A percentile compares a stretch with the other conserved stretches of the same genome.
These are phyloP conservation scores for Drosophila eugracilis DNA, from an alignment of 1,140 invertebrate genomes.

Conservation along the genomic window DNA sequence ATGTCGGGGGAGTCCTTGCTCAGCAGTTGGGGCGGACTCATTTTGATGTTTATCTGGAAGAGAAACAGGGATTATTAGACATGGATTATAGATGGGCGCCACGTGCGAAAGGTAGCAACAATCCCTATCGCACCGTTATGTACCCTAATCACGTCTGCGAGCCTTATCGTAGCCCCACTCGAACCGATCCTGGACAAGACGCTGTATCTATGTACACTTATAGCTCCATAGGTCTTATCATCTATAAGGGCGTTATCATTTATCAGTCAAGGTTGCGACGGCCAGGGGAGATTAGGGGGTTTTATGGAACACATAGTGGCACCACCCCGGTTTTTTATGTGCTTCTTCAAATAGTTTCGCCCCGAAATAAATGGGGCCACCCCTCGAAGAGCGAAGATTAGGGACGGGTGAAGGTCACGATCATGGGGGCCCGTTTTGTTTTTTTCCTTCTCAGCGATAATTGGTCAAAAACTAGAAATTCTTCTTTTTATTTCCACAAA, in stretches of 20 bases:
- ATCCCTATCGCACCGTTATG: not conserved
- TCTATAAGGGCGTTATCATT: slow-evolving; percentile 38
- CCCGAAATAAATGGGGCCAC: slow-evolving; percentile 26
- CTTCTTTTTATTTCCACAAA: too few relatives aligned
- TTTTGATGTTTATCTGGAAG: slow-evolving; percentile 32
- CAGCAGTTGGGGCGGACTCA: slow-evolving; percentile 85
- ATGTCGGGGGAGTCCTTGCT: slow-evolving; percentile 89
- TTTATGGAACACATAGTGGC: slow-evolving; percentile 20
- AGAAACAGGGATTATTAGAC: not conserved
- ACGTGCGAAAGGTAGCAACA: slow-evolving; percentile 13
- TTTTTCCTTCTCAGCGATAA: not conserved
- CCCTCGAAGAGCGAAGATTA: slow-evolving; percentile 16
- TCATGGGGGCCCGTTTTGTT: slow-evolving; percentile 14
- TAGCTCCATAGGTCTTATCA: slow-evolving; percentile 32
- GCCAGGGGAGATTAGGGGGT: slow-evolving; percentile 18
- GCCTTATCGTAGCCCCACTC: slow-evolving; percentile 31
- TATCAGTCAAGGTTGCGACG: slow-evolving; percentile 59
- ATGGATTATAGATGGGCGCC: not conserved
- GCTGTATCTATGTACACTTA: slow-evolving; percentile 63
- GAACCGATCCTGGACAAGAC: slow-evolving; percentile 19
- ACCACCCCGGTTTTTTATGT: slow-evolving; percentile 22
- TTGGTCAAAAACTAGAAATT: not conserved
- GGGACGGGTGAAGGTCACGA: slow-evolving; percentile 9
- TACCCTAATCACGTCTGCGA: slow-evolving; percentile 7
- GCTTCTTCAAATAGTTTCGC: not conserved